Percentiles rank a stretch among this genome's conserved stretches.
Conservation (phyloP, 1,140 invertebrate genomes). For the Heliothis subflexa region DNA sequence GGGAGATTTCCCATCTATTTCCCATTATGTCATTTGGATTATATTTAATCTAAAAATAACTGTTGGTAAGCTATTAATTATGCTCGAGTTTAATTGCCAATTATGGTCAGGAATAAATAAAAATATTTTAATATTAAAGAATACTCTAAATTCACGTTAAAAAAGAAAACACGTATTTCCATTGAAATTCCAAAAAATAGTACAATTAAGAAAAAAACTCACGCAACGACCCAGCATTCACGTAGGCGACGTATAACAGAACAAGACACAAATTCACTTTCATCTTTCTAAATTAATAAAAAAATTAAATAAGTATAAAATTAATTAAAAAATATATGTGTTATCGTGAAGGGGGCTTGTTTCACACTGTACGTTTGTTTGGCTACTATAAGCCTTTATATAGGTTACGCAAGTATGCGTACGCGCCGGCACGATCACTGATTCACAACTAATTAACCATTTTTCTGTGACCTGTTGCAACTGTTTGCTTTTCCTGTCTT, state of each 20-base stretch:
- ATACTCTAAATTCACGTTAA: neutral
- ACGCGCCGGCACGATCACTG: conserved; percentile 7
- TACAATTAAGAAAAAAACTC: conserved; percentile 50
- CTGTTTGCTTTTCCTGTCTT: conserved; percentile 7
- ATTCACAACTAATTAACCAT: conserved; percentile 37
- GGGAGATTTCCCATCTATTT: neutral
- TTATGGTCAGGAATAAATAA: too few species aligned
- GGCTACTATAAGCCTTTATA: conserved; percentile 50
- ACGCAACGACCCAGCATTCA: conserved; percentile 53
- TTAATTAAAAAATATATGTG: neutral
- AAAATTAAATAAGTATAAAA: neutral
- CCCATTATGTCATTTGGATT: neutral
- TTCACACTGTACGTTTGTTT: conserved; percentile 48
- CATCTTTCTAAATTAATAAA: conserved; percentile 25
- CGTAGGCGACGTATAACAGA: conserved; percentile 42
- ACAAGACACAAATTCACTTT: conserved; percentile 38
- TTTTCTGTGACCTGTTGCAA: conserved; percentile 28
- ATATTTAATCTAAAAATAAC: neutral
- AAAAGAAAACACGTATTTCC: neutral
- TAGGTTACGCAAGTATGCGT: conserved; percentile 51
- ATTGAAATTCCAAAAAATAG: neutral
- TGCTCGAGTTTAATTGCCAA: too few species aligned
- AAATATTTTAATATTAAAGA: neutral
- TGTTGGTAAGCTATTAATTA: too few species aligned
- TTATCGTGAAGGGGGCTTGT: conserved; percentile 16